Evolutionary conservation across 1,140 invertebrate genomes (phyloP).

Genomic region (Triops longicaudatus): DNA sequence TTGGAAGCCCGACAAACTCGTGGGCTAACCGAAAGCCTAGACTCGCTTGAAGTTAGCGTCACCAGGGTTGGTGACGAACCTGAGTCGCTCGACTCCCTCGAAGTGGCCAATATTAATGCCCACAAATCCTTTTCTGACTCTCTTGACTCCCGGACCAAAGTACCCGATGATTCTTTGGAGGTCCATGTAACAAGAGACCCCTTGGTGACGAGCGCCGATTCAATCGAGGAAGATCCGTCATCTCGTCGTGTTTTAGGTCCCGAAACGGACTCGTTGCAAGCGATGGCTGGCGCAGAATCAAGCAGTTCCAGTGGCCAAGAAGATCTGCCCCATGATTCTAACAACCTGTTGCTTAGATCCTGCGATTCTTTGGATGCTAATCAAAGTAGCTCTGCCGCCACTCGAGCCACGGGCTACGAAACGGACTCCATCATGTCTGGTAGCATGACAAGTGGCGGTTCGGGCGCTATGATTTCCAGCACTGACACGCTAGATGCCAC

Average conservation of each 20-base stretch:
- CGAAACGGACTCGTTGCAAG: conserved; percentile 31
- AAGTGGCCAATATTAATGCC: conserved; percentile 25
- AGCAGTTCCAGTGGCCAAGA: conserved; percentile 42
- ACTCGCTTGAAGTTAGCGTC: conserved; percentile 33
- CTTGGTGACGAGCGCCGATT: conserved; percentile 40
- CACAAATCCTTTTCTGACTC: conserved; percentile 22
- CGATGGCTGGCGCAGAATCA: conserved; percentile 36
- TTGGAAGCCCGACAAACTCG: conserved; percentile 46
- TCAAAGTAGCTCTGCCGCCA: conserved; percentile 60
- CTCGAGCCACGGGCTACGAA: conserved; percentile 71
- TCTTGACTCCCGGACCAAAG: conserved; percentile 17
- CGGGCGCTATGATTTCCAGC: conserved; percentile 62
- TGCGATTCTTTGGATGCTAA: conserved; percentile 23
- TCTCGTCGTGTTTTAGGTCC: conserved; percentile 21
- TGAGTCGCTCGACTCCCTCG: conserved; percentile 33
- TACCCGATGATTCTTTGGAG: conserved; percentile 52
- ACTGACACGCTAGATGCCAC: conserved; percentile 54
- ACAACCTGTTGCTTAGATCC: not conserved
- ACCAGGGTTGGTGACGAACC: conserved; percentile 30
- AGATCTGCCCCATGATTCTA: conserved; percentile 27
- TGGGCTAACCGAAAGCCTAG: conserved; percentile 30
- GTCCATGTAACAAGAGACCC: conserved; percentile 36
- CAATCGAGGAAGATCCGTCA: conserved; percentile 42
- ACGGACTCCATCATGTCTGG: conserved; percentile 71
- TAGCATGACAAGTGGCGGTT: conserved; percentile 66